Evolutionary conservation across 2,113 vertebrate species (phyloP).

Genomic region (Microtus oregoni): DNA sequence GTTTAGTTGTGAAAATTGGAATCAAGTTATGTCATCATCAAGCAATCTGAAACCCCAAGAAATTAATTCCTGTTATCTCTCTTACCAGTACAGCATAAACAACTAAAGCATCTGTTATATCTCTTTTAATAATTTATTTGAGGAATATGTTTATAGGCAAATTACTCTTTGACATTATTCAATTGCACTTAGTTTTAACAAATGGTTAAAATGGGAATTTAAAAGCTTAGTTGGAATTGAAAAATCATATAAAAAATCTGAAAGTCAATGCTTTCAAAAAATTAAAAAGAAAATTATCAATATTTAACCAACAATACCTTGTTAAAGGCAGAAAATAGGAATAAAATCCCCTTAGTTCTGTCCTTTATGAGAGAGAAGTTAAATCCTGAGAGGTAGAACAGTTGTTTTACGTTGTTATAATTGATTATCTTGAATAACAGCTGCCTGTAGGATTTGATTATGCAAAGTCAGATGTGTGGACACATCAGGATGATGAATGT

Average conservation of each 20-base stretch:
- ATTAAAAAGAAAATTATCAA: neutral
- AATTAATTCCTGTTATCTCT: conserved; percentile 29
- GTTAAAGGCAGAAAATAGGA: neutral
- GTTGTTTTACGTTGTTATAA: conserved; percentile 21
- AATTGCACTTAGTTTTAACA: neutral
- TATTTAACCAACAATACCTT: neutral
- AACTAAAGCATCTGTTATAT: neutral
- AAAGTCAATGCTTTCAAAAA: neutral
- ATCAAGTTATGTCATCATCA: conserved; percentile 41
- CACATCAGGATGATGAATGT: conserved; percentile 35
- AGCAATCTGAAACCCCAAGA: neutral
- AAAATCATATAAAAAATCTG: neutral
- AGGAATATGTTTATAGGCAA: conserved; percentile 34
- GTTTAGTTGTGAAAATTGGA: conserved; percentile 44
- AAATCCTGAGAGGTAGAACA: conserved; percentile 11
- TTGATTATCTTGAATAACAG: conserved; percentile 20
- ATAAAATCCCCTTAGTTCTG: neutral
- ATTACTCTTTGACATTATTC: neutral
- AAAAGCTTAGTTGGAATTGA: neutral
- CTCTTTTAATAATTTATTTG: neutral
- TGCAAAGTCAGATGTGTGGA: neutral
- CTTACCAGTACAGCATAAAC: neutral
- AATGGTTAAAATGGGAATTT: neutral
- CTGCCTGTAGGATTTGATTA: neutral
- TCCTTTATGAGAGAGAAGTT: neutral